Evolutionary conservation across 2,797 vertebrate species (phyloP).

Genomic region (Rhinatrema bivittatum): DNA sequence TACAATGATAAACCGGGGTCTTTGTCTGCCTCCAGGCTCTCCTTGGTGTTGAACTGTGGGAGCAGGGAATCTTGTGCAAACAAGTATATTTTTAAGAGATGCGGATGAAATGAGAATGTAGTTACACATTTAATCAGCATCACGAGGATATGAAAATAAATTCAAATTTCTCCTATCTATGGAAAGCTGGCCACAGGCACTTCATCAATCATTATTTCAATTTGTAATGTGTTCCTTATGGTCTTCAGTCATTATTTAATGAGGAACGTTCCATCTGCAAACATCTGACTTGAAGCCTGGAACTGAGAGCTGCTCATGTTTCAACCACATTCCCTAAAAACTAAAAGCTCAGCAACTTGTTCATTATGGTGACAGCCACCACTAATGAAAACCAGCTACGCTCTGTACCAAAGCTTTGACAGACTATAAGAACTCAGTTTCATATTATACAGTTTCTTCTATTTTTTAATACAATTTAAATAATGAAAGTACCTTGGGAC

Average conservation of each 20-base stretch:
- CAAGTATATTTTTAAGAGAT: no score
- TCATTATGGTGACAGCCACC: slow-evolving; percentile 52
- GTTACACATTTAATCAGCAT: slow-evolving; percentile 37
- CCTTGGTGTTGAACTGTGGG: no score
- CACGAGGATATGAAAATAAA: slow-evolving; percentile 46
- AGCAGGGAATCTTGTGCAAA: no score
- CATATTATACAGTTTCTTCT: no score
- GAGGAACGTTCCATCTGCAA: slow-evolving; percentile 47
- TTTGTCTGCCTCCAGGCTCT: no score
- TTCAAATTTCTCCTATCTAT: slow-evolving; percentile 50
- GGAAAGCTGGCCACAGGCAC: slow-evolving; percentile 53
- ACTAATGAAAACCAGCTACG: slow-evolving; percentile 58
- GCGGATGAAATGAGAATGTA: slow-evolving; percentile 37
- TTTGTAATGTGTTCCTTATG: slow-evolving; percentile 50
- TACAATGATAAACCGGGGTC: no score
- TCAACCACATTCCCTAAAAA: slow-evolving; percentile 68
- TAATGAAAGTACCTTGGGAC: slow-evolving; percentile 4
- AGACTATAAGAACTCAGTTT: slow-evolving; percentile 26
- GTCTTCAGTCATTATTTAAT: slow-evolving; percentile 49
- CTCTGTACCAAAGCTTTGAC: slow-evolving; percentile 20
- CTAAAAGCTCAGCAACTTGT: slow-evolving; percentile 62
- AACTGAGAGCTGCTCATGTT: slow-evolving; percentile 48
- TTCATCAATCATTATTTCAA: slow-evolving; percentile 53
- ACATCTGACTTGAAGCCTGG: slow-evolving; percentile 39
- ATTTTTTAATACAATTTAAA: slow-evolving; percentile 15